A percentile compares a stretch with the other conserved stretches of the same genome.
These are phyloP conservation scores for Apotomis betuletana DNA, from an alignment of 2,888 invertebrate genomes.

Conservation along the genomic window DNA sequence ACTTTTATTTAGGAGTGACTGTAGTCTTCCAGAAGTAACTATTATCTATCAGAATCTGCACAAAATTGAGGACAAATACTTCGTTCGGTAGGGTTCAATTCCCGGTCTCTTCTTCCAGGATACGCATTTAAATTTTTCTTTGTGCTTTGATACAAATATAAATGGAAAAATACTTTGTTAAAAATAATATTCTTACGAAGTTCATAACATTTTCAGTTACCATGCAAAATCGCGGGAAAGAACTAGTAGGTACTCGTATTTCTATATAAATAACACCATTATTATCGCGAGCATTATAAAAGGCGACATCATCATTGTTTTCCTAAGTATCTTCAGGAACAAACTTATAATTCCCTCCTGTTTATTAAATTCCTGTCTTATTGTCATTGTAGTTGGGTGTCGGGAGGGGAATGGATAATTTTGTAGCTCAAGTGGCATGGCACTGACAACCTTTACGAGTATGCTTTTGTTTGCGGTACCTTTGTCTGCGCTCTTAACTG, in stretches of 20 bases:
- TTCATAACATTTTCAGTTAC: too few relatives aligned
- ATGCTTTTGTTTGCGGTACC: constrained; percentile 58
- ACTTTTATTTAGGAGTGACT: too few relatives aligned
- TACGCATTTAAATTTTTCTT: too few relatives aligned
- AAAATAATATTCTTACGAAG: too few relatives aligned
- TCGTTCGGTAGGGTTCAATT: too few relatives aligned
- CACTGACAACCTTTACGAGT: constrained; percentile 64
- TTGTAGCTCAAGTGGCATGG: constrained; percentile 51
- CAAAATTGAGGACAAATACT: too few relatives aligned
- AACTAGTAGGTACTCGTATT: neutral
- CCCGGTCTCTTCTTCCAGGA: too few relatives aligned
- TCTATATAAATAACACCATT: constrained; percentile 25
- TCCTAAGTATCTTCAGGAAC: constrained; percentile 47
- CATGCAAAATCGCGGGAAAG: too few relatives aligned
- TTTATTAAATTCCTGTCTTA: constrained; percentile 11
- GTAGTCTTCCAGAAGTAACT: too few relatives aligned
- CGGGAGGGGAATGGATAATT: constrained; percentile 11
- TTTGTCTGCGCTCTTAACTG: constrained; percentile 65
- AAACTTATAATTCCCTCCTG: neutral
- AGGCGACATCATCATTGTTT: constrained; percentile 58
- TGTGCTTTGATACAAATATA: too few relatives aligned
- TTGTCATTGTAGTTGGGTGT: neutral
- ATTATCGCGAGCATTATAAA: constrained; percentile 41
- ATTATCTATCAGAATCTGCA: too few relatives aligned
- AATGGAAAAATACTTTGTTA: too few relatives aligned